Evolutionary conservation across 2,888 invertebrate species (phyloP), one percentile per base, ranked within the genome.

Genomic region (Monoplex corrugatus): DNA sequence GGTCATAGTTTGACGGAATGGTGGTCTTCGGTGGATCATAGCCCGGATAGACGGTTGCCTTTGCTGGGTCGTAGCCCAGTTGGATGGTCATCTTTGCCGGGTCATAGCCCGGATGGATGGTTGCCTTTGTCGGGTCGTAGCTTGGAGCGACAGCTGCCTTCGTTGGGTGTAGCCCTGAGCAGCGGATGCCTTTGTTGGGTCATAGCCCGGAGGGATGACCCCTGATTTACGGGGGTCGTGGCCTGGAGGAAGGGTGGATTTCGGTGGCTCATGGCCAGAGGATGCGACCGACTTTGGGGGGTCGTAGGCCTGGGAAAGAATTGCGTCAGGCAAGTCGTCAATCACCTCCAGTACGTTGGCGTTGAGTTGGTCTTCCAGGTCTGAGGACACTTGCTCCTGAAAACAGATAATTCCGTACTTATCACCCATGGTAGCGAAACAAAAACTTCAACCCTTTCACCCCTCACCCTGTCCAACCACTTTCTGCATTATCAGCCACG

Each of bases 291-390:
- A 32, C n/a, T 40, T 40, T 40, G 78, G 78, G 5, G 78, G 78
- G 78, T 78, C 40, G 23, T 78, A 78, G 43, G 78, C 78, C 8
- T 78, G 23, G 8, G 68, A 35, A 2, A 72, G 89, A 38, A 88
- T 43, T 63, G 91, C 84, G 32, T 89, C 89, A 0, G 91, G 89
- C 32, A 75, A n/a, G 84, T 91, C 91, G 40, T 89, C 75, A 63
- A 89, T 87, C 5, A 89, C 91, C 28, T 91, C 91, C 23, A 38
- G 10, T 2, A 19, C 57, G 28, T 57, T 82, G 68, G 88, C 87
- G 45, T 83, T 87, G n/a, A 78, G 38, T 8, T 72, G 87, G 38
- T 89, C 89, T 38, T 90, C 90, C n/a, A 87, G 45, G 50, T 78
- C 68, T 10, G 75, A 28, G 78, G 40, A 72, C 3, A 43, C 40